Base-by-base conservation (phyloP, 2,888 invertebrate genomes). In the Hemithea aestivaria region DNA sequence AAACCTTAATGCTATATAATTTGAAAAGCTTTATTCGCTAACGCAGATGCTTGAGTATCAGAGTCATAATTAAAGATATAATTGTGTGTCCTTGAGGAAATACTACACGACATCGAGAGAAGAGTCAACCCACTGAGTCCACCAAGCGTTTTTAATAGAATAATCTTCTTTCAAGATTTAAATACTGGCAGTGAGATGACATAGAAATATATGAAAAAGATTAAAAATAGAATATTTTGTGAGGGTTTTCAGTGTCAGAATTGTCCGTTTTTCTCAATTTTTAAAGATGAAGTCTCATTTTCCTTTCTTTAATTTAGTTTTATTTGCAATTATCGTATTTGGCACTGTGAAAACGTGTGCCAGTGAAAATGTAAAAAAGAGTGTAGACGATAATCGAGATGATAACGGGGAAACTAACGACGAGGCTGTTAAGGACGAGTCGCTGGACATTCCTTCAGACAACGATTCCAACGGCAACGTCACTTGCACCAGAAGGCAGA, bases 351-450 rank as follows among this genome's bases (percentile, higher is more conserved):
- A 52, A 35, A 55, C 46, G 32, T 63, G 68, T 51, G 45, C 52
- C 11, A 63, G 66, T 50, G 73, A 73, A 35, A 71, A 73, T 35
- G 73, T 74, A 7, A 82, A 80, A 51, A 82, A 82, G 56, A 83
- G 77, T 54, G 66, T 70, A 10, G 79, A 82, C 37, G 77, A 81
- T 22, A 70, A 58, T 35, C 64, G 67, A 55, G 78, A 79, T 39
- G 76, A 78, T 37, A 73, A 58, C 23, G 75, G 73, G 26, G 78
- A 79, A 32, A 60, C 46, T 16, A 65, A 58, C 41, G 75, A 79
- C 20, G 81, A 83, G n/a, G 34, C 59, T 5, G 16, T 16, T 7
- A 77, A 73, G 56, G 73, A 81, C 22, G 76, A 78, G 31, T 70
- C 80, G 9, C 41, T 84, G 56, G 80, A 72, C 7, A 73, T 84